Evolutionary conservation across 2,888 invertebrate species (phyloP).

Genomic region (Metalampra italica): DNA sequence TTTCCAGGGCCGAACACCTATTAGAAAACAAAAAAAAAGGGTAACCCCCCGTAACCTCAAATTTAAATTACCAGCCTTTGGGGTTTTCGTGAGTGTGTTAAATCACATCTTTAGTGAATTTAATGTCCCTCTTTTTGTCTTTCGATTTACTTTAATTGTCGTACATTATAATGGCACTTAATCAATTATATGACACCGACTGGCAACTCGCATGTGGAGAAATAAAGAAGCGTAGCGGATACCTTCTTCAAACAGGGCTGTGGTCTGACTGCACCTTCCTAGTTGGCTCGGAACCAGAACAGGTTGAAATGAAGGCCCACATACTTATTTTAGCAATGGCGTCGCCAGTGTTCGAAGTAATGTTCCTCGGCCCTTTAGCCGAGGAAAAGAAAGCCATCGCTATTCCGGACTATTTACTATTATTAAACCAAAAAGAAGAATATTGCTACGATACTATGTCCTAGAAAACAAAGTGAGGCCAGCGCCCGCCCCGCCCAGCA

Average conservation of each 20-base stretch:
- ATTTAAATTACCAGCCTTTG: too few relatives aligned
- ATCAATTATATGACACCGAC: slow-evolving; percentile 72
- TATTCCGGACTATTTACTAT: slow-evolving; percentile 83
- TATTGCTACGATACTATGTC: too few relatives aligned
- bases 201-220: slow-evolving; percentile 82
- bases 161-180: neutral
- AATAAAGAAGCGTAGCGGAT: slow-evolving; percentile 81
- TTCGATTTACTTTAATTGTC: neutral
- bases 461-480: too few relatives aligned
- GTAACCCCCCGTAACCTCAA: too few relatives aligned
- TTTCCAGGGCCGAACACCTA: too few relatives aligned
- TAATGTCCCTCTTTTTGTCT: too few relatives aligned
- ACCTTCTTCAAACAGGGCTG: slow-evolving; percentile 82
- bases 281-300: slow-evolving; percentile 83
- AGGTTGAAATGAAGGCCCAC: slow-evolving; percentile 78
- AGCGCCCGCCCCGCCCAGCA: too few relatives aligned
- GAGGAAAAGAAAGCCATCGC: slow-evolving; percentile 82
- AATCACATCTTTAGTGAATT: too few relatives aligned
- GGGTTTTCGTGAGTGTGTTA: too few relatives aligned
- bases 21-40: too few relatives aligned
- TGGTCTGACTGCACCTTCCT: slow-evolving; percentile 86
- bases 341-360: slow-evolving; percentile 86
- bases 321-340: slow-evolving; percentile 85
- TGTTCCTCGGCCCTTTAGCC: slow-evolving; percentile 86
- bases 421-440: too few relatives aligned